Evolutionary conservation across 2,888 invertebrate species (phyloP).

Genomic region (Saturnia japonica): DNA sequence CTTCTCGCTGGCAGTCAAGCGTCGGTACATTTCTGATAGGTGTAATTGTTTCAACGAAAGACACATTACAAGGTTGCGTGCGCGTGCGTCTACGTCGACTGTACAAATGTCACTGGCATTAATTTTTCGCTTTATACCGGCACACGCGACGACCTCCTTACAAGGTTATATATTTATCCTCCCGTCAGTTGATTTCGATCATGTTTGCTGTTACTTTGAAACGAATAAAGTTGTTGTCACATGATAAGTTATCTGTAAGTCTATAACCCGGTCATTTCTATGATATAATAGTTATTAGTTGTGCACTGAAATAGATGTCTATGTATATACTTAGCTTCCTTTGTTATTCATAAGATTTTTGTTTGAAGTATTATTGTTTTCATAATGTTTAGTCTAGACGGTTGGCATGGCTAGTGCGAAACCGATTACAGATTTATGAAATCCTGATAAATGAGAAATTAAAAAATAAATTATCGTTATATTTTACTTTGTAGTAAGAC

Average conservation of each 20-base stretch:
- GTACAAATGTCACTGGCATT: conserved; percentile 32
- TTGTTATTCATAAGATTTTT: conserved; percentile 5
- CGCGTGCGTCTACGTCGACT: conserved; percentile 25
- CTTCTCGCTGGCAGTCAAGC: conserved; percentile 53
- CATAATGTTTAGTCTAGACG: conserved; percentile 13
- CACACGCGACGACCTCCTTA: conserved; percentile 49
- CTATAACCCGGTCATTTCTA: conserved; percentile 39
- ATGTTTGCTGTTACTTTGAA: conserved; percentile 28
- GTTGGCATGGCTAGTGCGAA: background rate
- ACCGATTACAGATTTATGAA: conserved; percentile 8
- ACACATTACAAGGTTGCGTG: conserved; percentile 54
- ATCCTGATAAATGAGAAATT: background rate
- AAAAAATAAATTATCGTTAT: background rate
- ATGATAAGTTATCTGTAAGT: conserved; percentile 52
- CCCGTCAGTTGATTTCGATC: conserved; percentile 25
- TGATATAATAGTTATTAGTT: conserved; percentile 3
- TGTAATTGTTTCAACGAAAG: conserved; percentile 70
- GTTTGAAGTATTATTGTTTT: background rate
- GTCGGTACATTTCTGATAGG: conserved; percentile 67
- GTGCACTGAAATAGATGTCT: background rate
- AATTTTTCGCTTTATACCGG: conserved; percentile 41
- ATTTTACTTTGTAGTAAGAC: background rate
- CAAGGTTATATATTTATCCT: conserved; percentile 58
- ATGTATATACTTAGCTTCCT: background rate
- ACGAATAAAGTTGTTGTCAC: conserved; percentile 31